Evolutionary conservation across 2,888 invertebrate species (phyloP), one percentile per base, ranked within the genome.

Genomic region (Epsilonema sp.): DNA sequence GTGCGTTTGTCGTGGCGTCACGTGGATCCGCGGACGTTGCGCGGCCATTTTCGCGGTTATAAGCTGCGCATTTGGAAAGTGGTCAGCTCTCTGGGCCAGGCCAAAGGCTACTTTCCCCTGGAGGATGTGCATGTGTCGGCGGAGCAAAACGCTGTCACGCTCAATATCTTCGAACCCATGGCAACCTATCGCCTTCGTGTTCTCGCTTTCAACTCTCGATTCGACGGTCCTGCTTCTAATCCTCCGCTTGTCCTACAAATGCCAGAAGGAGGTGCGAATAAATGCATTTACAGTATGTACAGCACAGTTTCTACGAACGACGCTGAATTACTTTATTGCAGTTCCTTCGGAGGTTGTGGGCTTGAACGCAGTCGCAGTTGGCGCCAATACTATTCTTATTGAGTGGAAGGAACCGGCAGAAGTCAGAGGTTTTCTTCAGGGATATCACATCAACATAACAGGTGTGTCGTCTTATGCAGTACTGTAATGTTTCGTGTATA

Each of bases 371-470:
- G 77, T 78, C 56, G 83, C 85, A 0, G 74, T 89, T 60, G 89
- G 89, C 2, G 81, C 85, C 0, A 83, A 82, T 1, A 85, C 86
- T 1, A 77, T 94, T 64, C 75, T 80, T 52, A 71, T 90, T n/a
- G 76, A 76, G 37, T 97, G 94, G 94, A 80, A 82, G 60, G 78
- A 79, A 59, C 97, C 97, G 0, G 74, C 79, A 37, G 79, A 84
- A 61, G 80, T 84, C 11, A 97, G 94, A 67, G 97, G 97, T 20
- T 74, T 78, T 47, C 70, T 97, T 0, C 82, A 80, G 1, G 92
- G 90, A 2, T 97, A 92, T 68, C 81, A 80, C 65, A 80, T 97
- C 55, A 84, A 81, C 64, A 92, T 85, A 67, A 79, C 78, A 52
- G 69, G 70, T 64, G 56, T 16, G 31, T 16, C 16, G 8, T 31